Conservation (phyloP, 2,797 vertebrate genomes). For the Enteromius argenteus region DNA sequence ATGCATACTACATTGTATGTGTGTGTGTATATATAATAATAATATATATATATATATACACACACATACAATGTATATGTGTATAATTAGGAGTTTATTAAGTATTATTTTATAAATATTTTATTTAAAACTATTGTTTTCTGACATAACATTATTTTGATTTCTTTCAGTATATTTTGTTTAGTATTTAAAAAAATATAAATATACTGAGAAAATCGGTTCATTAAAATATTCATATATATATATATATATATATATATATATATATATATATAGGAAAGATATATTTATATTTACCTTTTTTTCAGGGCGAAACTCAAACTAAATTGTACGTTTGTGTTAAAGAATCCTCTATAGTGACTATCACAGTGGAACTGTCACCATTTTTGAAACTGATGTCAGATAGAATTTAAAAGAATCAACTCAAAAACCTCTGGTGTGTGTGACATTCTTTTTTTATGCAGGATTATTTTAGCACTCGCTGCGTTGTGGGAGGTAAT, state of each 20-base stretch:
- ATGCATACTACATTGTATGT: no score
- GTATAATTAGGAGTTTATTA: no score
- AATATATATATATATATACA: no score
- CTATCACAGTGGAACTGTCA: background rate
- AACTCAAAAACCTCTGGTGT: background rate
- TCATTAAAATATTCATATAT: no score
- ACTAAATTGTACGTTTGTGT: background rate
- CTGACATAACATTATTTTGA: background rate
- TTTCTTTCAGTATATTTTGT: background rate
- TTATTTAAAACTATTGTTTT: background rate
- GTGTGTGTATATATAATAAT: no score
- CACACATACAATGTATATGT: no score
- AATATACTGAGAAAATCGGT: no score
- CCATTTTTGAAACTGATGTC: background rate
- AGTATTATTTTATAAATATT: background rate
- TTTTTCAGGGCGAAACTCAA: background rate
- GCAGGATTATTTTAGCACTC: conserved; percentile 48
- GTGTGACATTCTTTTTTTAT: background rate
- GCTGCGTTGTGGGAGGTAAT: conserved; percentile 41
- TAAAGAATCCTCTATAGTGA: background rate
- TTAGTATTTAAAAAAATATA: background rate
- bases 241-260: no score
- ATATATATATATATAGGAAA: no score
- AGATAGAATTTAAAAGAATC: background rate
- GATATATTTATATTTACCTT: no score